Evolutionary conservation across 2,113 vertebrate species (phyloP), one percentile per base, ranked within the genome.

Genomic region (Chiloscyllium plagiosum): DNA sequence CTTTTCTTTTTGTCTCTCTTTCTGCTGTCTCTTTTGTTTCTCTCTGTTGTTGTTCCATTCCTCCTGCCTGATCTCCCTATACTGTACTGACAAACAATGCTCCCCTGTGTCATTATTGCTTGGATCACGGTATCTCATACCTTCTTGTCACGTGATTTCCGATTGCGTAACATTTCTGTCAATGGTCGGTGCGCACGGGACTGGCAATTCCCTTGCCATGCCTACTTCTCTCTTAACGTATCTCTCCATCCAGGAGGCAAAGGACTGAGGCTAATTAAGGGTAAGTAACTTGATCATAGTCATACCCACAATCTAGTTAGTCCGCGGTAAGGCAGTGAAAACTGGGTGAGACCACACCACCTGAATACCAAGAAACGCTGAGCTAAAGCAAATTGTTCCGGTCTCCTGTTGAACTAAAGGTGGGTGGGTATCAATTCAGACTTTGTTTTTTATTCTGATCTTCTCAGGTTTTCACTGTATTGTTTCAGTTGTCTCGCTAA

Each of bases 261-360:
- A 97, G 97, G 97, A 96, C 97, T 98, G 96, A 98, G 97, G 96
- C 97, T 98, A 96, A 98, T 97, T 97, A 99, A 98, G 98, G 98
- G 98, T 99, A 98, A 99, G 99, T 99, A 98, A 96, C 95, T 70
- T 47, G 56, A 95, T 95, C 66, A 4, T 52, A 17, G 69, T 33
- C 7, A 10, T 72, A 15, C 68, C 94, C 72, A 33, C 26, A 26
- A 24, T 26, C 47, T 95, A 95, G 94, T 52, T 70, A 50, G 94
- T 95, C 69, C 69, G 50, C 22, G 37, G 94, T 95, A 50, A 72
- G 68, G 0, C 42, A 42, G 94, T 72, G 87, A 72, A 72, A 95
- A 50, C 37, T 47, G 52, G 94, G 70, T 95, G 42, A 72, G 94
- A 50, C 17, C 68, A 76, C 94, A 5, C 33, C 42, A 19, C 24